These are phyloP conservation scores for Carpatolechia fugitivella DNA, from an alignment of 2,888 invertebrate species.

Conservation along the genomic window DNA sequence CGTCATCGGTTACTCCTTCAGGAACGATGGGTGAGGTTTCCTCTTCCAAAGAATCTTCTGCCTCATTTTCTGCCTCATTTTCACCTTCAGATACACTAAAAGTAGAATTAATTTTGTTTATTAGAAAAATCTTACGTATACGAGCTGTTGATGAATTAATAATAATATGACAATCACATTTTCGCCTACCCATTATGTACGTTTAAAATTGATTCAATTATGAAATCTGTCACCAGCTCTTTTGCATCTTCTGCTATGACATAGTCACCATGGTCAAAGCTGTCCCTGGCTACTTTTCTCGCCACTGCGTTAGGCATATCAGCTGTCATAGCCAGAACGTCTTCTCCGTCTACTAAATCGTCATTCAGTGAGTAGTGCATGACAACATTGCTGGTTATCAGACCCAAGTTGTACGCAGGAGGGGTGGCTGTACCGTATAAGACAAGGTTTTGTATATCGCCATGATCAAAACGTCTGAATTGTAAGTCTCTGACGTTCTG, in stretches of 20 bases:
- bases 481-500: conserved; percentile 54
- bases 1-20: neutral
- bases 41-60: neutral
- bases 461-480: conserved; percentile 53
- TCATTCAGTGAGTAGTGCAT: conserved; percentile 57
- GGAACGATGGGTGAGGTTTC: neutral
- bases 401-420: conserved; percentile 46
- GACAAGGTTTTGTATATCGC: conserved; percentile 32
- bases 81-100: neutral
- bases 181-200: neutral
- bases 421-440: conserved; percentile 42
- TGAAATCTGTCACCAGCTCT: conserved; percentile 49
- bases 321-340: conserved; percentile 50
- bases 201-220: conserved; percentile 36
- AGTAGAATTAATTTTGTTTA: neutral
- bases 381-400: conserved; percentile 42
- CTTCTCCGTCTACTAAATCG: conserved; percentile 43
- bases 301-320: conserved; percentile 47
- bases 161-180: too few species aligned
- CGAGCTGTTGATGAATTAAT: too few species aligned
- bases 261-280: conserved; percentile 49
- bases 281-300: conserved; percentile 45
- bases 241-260: conserved; percentile 42
- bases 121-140: too few species aligned
- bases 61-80: neutral